A percentile compares a stretch with the other conserved stretches of the same genome.
Evolutionary conservation across 2,113 vertebrate genomes (phyloP).

Genomic region (Tachysurus fulvidraco): DNA sequence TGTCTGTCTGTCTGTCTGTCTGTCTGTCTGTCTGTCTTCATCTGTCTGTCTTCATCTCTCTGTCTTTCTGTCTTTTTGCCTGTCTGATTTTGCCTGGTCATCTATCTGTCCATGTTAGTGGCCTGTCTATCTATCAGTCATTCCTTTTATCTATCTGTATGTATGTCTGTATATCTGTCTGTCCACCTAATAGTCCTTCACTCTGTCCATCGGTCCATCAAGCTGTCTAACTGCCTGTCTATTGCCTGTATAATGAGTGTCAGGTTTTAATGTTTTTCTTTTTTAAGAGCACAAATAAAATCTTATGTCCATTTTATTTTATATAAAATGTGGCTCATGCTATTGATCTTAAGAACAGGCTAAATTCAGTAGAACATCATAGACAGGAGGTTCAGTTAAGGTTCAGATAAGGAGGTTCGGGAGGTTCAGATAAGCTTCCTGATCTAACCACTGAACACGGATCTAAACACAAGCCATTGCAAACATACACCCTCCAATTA

Average conservation of each 20-base stretch:
- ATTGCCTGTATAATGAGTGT: background rate
- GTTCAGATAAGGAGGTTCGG: constrained; percentile 17
- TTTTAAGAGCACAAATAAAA: background rate
- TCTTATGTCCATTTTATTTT: background rate
- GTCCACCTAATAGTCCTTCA: background rate
- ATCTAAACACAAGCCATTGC: constrained; percentile 63
- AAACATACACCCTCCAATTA: constrained; percentile 77
- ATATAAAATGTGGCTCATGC: background rate
- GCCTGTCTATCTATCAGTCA: background rate
- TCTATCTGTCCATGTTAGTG: background rate
- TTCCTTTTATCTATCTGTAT: background rate
- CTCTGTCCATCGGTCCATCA: background rate
- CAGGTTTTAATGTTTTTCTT: background rate
- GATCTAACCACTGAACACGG: constrained; percentile 40
- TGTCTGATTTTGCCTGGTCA: too few species aligned
- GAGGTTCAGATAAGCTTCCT: constrained; percentile 34
- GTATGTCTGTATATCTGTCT: background rate
- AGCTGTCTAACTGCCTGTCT: background rate
- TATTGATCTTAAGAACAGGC: too few species aligned
- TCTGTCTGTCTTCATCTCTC: background rate
- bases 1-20: background rate
- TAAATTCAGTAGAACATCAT: constrained; percentile 7
- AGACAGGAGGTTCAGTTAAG: constrained; percentile 33
- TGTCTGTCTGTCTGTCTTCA: background rate
- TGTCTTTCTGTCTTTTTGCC: background rate